phyloP scores from a whole-genome alignment of 2,888 invertebrate genomes.

The Tethea ocularis region DNA sequence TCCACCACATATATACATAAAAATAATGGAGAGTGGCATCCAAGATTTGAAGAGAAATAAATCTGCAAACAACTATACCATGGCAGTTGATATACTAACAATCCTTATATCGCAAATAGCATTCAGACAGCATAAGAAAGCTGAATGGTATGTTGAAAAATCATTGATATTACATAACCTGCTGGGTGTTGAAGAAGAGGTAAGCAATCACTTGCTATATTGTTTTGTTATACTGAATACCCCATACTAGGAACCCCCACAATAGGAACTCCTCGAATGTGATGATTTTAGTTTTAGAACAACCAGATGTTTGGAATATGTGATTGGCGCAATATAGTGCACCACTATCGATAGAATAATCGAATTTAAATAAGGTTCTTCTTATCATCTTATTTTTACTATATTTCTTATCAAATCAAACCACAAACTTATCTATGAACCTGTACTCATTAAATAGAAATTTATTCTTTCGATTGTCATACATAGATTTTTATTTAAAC shows the following conservation, averaged over 20 bases:
- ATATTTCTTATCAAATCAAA: too few relatives aligned
- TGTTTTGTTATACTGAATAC: too few relatives aligned
- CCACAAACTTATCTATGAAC: too few relatives aligned
- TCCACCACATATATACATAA: slow-evolving; percentile 72
- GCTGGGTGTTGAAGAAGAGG: slow-evolving; percentile 49
- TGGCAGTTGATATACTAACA: slow-evolving; percentile 80
- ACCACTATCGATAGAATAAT: too few relatives aligned
- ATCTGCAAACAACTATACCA: slow-evolving; percentile 32
- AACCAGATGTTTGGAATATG: too few relatives aligned
- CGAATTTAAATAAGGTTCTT: too few relatives aligned
- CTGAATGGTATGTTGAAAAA: slow-evolving; percentile 84
- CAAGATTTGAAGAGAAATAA: slow-evolving; percentile 65
- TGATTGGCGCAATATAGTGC: too few relatives aligned
- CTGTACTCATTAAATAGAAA: too few relatives aligned
- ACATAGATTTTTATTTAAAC: too few relatives aligned
- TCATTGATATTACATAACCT: slow-evolving; percentile 84
- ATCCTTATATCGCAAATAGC: slow-evolving; percentile 75
- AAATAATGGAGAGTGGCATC: slow-evolving; percentile 64
- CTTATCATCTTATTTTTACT: too few relatives aligned
- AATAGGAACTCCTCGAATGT: slow-evolving; percentile 2
- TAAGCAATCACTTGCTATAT: slow-evolving; percentile 26
- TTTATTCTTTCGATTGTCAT: too few relatives aligned
- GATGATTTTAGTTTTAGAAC: not conserved
- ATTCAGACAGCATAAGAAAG: slow-evolving; percentile 73
- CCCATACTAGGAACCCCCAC: too few relatives aligned